Base-by-base conservation (phyloP, 2,113 vertebrate genomes). In the Zosterops borbonicus region DNA sequence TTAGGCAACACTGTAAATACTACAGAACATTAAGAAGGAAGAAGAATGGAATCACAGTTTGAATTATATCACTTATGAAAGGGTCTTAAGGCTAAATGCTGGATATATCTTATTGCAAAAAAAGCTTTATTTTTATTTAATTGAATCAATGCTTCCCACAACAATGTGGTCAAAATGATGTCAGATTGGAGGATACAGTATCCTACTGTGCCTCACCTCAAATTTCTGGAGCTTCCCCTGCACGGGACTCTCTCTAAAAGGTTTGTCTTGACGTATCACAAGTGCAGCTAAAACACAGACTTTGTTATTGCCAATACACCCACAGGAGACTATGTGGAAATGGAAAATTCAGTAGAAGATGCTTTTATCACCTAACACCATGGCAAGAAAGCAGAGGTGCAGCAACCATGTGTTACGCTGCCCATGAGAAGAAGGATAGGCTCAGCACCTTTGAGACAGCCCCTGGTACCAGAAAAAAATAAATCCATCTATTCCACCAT, bases 51-150 rank as follows among this genome's bases (percentile, higher is more conserved):
- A 89, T 96, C 96, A 95, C 92, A 90, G 94, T 90, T 96, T 93
- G 95, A 92, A 95, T 91, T 95, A 67, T 94, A 90, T 96, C 96
- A 95, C 81, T 97, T 95, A 96, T 53, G 83, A 96, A 91, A 77
- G 92, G 96, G 96, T 97, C 96, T 98, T 98, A 98, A 98, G 98
- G 98, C 98, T 96, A 97, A 97, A 97, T 90, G 78, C 96, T 96
- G 91, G 88, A 84, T 94, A 87, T 80, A 93, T 81, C 95, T 98
- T 98, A 98, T 98, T 98, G 98, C 97, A 95, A 88, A 97, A 83
- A 77, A 97, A 96, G 96, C 91, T 92, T 89, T 91, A 60, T 92
- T 96, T 82, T 84, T 90, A 95, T 74, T 77, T 81, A 73, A 89
- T 91, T 87, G 75, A 94, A 83, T 89, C 81, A 82, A 94, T 88